These are phyloP conservation scores for Perca flavescens DNA, from an alignment of 2,113 vertebrate genomes.

Conservation along the genomic window DNA sequence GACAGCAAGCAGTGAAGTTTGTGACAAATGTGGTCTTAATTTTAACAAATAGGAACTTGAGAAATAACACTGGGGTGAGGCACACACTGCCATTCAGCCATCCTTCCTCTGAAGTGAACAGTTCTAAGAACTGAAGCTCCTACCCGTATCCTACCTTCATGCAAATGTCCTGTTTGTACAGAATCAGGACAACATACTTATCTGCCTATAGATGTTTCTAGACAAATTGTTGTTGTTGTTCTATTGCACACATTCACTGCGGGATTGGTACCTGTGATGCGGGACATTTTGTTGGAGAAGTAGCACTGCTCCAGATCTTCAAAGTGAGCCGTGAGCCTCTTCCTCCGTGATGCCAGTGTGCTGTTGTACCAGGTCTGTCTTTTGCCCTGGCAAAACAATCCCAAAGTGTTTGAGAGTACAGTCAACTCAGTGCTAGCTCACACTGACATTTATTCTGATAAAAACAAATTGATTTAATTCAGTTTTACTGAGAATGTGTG, in stretches of 20 bases:
- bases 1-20: not conserved
- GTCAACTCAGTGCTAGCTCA: not conserved
- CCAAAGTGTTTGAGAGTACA: not conserved
- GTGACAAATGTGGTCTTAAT: not conserved
- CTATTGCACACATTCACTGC: not conserved
- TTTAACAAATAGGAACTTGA: not conserved
- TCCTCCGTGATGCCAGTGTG: conserved; percentile 94
- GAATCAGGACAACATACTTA: not conserved
- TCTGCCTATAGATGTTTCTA: not conserved
- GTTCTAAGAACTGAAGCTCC: not conserved
- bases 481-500: not conserved
- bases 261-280: conserved; percentile 89
- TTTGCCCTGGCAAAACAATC: conserved; percentile 86
- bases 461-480: not conserved
- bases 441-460: not conserved
- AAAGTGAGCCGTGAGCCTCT: conserved; percentile 96
- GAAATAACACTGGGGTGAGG: not conserved
- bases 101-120: not conserved
- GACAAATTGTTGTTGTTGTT: not conserved
- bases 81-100: not conserved
- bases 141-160: not conserved
- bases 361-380: conserved; percentile 98
- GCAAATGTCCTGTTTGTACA: not conserved
- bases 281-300: conserved; percentile 98
- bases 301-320: conserved; percentile 99